Percentiles rank a stretch among this genome's conserved stretches.
phyloP scores from a whole-genome alignment of 2,113 vertebrate species.

The Chloebia gouldiae region DNA sequence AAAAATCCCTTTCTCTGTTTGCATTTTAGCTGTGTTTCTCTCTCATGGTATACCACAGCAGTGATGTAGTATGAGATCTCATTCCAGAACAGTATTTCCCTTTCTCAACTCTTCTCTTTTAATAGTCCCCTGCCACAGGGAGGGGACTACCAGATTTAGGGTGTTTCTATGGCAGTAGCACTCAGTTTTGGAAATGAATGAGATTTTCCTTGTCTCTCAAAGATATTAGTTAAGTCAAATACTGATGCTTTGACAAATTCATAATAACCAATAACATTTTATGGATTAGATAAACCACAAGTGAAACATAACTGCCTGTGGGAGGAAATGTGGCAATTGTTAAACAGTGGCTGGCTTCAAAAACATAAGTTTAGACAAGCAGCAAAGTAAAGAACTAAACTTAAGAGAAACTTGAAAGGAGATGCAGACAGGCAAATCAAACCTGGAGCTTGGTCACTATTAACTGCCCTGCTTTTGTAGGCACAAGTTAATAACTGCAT shows the following conservation, averaged over 20 bases:
- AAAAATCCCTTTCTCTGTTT: neutral
- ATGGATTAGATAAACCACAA: slow-evolving; percentile 44
- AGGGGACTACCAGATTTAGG: neutral
- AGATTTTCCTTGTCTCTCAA: slow-evolving; percentile 24
- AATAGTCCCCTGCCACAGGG: slow-evolving; percentile 17
- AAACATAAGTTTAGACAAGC: neutral
- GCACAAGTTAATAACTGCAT: neutral
- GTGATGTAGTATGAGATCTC: neutral
- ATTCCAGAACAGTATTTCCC: slow-evolving; percentile 28
- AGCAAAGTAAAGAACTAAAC: neutral
- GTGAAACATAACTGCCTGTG: slow-evolving; percentile 17
- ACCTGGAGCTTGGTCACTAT: neutral
- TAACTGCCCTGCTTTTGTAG: neutral
- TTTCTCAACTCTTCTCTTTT: slow-evolving; percentile 19
- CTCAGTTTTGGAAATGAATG: slow-evolving; percentile 9
- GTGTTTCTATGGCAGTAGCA: slow-evolving; percentile 12
- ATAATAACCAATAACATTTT: neutral
- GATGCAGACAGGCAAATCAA: neutral
- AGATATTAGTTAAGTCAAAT: slow-evolving; percentile 39
- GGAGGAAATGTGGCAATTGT: slow-evolving; percentile 48
- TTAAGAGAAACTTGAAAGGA: neutral
- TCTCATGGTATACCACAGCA: slow-evolving; percentile 25
- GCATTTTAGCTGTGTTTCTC: slow-evolving; percentile 29
- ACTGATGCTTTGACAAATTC: slow-evolving; percentile 21
- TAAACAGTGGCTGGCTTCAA: slow-evolving; percentile 34